Conservation (phyloP, 2,888 invertebrate species). For the Papilio elwesi region DNA sequence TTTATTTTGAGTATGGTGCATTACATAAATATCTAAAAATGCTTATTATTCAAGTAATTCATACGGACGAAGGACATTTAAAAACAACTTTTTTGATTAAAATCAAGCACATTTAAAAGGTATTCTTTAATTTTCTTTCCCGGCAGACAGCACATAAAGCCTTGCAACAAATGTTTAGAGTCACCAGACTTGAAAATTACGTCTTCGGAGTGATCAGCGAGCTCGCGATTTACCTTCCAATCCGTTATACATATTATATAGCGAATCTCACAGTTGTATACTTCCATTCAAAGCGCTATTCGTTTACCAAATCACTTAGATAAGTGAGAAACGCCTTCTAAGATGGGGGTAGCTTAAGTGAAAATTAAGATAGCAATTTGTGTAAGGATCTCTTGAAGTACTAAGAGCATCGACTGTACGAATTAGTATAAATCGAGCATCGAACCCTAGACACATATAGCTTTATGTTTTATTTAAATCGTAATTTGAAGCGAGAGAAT, state of each 20-base stretch:
- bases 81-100: no score
- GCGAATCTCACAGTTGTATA: no score
- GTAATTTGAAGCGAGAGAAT: conserved; percentile 17
- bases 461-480: conserved; percentile 18
- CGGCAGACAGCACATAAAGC: conserved; percentile 1
- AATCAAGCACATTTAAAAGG: no score
- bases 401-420: neutral
- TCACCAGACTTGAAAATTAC: conserved; percentile 21
- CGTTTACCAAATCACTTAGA: neutral
- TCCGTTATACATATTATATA: no score
- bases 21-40: no score
- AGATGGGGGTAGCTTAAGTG: neutral
- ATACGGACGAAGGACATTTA: no score
- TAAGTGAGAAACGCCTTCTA: neutral
- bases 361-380: neutral
- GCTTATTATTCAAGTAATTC: no score
- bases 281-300: no score
- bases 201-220: neutral
- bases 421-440: neutral
- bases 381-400: neutral
- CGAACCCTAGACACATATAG: conserved; percentile 9
- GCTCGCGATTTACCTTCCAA: no score
- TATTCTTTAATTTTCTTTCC: no score
- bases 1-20: no score
- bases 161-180: neutral